phyloP scores from a whole-genome alignment of 2,797 vertebrate genomes.

The Sebastes hubbsi region DNA sequence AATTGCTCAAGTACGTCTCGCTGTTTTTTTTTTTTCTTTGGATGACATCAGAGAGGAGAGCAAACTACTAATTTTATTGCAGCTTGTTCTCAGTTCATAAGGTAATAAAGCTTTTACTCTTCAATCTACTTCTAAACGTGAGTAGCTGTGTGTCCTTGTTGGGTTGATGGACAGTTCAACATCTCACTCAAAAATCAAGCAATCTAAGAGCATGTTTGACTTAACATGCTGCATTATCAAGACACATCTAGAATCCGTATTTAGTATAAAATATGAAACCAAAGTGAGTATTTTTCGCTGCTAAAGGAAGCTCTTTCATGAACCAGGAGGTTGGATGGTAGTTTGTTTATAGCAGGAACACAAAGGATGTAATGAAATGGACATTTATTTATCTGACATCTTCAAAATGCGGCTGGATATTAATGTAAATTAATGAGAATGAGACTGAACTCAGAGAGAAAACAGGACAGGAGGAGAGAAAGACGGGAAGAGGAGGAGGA shows the following conservation, averaged over 20 bases:
- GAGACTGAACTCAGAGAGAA: neutral
- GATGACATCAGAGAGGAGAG: no score
- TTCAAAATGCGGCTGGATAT: neutral
- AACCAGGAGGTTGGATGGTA: neutral
- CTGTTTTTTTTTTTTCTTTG: no score
- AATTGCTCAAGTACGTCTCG: no score
- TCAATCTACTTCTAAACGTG: no score
- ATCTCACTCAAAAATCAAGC: neutral
- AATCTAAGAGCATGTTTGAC: neutral
- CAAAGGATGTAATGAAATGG: neutral
- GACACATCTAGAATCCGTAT: neutral
- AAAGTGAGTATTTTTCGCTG: neutral
- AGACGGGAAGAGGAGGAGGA: no score
- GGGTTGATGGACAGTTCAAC: neutral
- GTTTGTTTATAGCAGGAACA: neutral
- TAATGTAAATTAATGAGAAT: neutral
- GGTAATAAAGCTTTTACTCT: no score
- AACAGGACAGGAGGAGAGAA: neutral
- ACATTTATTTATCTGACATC: slow-evolving; percentile 4
- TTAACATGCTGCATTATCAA: neutral
- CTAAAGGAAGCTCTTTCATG: neutral
- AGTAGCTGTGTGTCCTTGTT: no score
- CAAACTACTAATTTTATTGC: no score
- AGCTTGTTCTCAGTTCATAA: no score
- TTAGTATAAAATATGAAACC: neutral